Evolutionary conservation across 2,797 vertebrate genomes (phyloP).

Genomic region (Zalophus californianus): DNA sequence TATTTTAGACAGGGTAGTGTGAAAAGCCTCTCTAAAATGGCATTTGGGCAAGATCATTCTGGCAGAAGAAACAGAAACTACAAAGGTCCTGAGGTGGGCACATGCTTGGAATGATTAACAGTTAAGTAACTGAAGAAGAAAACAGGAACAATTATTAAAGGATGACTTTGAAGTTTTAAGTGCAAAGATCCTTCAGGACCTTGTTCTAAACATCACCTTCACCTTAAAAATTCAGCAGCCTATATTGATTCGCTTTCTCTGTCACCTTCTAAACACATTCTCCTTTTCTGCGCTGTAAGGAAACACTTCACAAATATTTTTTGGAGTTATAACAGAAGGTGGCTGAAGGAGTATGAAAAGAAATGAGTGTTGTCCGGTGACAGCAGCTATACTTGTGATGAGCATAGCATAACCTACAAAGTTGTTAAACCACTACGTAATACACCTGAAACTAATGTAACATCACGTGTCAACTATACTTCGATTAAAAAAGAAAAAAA

Average conservation of each 20-base stretch:
- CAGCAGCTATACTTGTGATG: neutral
- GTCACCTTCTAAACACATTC: neutral
- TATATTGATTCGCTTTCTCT: neutral
- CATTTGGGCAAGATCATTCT: neutral
- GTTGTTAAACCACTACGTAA: neutral
- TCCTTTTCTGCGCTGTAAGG: neutral
- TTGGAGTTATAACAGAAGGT: neutral
- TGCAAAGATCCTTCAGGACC: neutral
- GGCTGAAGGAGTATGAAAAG: neutral
- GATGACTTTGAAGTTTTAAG: neutral
- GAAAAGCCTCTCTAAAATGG: neutral
- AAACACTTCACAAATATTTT: neutral
- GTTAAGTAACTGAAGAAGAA: neutral
- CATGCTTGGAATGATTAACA: neutral
- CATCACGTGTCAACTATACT: neutral
- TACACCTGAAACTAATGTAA: neutral
- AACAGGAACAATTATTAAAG: neutral
- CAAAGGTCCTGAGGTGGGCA: neutral
- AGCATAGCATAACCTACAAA: neutral
- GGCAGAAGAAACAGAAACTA: neutral
- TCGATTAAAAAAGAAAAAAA: neutral
- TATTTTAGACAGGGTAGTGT: neutral
- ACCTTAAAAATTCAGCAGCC: neutral
- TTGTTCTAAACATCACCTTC: neutral
- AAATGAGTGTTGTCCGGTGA: neutral